Conservation (phyloP, 2,888 invertebrate genomes). For the Hydraecia micacea region DNA sequence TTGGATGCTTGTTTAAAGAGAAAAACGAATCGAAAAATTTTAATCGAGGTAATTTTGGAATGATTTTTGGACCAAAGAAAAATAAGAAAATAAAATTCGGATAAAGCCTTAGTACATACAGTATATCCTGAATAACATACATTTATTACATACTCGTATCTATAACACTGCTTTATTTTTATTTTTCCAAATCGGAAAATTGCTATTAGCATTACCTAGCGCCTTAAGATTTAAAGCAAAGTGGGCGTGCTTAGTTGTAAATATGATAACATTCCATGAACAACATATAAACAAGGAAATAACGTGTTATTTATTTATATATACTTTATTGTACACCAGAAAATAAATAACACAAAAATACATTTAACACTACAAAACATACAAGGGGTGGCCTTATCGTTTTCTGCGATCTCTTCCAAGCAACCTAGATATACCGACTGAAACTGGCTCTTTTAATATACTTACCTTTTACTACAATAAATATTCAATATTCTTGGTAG, state of each 20-base stretch:
- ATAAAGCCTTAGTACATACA: too few relatives aligned
- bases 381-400: too few relatives aligned
- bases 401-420: too few relatives aligned
- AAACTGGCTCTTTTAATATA: background rate
- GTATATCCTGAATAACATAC: background rate
- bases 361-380: too few relatives aligned
- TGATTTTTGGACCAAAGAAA: background rate
- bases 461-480: background rate
- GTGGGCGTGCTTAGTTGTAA: background rate
- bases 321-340: too few relatives aligned
- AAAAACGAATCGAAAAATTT: background rate
- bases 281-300: background rate
- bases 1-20: background rate
- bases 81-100: background rate
- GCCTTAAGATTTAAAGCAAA: background rate
- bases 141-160: background rate
- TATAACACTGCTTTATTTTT: background rate
- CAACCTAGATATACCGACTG: background rate
- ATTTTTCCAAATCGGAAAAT: too few relatives aligned
- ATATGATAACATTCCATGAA: background rate
- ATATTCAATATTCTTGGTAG: slow-evolving; percentile 5
- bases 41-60: background rate
- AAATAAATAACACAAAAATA: too few relatives aligned
- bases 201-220: background rate
- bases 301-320: background rate